Percentiles rank a stretch among this genome's conserved stretches.
Evolutionary conservation across 2,888 invertebrate species (phyloP).

Genomic region (Tetrapedia diversipes): DNA sequence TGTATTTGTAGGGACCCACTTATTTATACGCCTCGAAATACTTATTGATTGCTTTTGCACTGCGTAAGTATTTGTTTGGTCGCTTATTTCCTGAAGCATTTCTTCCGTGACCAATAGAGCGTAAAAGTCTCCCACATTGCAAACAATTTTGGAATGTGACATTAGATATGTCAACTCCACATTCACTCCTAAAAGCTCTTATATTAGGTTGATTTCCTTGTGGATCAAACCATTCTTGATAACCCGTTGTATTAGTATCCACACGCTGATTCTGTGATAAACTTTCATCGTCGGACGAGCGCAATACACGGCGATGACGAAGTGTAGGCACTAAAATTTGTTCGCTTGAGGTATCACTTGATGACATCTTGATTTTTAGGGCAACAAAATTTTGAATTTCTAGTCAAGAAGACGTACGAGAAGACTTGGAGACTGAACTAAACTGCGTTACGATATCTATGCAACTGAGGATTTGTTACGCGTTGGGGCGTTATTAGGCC

Average conservation of each 20-base stretch:
- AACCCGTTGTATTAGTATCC: slow-evolving; percentile 6
- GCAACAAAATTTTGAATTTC: slow-evolving; percentile 1
- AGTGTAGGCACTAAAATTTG: not conserved
- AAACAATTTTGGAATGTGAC: too few relatives aligned
- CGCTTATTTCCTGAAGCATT: not conserved
- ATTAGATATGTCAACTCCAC: not conserved
- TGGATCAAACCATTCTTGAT: slow-evolving; percentile 10
- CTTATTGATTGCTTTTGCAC: not conserved
- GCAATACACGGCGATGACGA: slow-evolving; percentile 1
- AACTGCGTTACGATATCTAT: not conserved
- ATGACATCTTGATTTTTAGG: slow-evolving; percentile 2
- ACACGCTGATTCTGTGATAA: not conserved
- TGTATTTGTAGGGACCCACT: not conserved
- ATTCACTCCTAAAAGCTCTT: not conserved
- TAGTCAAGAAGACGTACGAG: slow-evolving; percentile 3
- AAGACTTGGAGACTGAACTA: not conserved
- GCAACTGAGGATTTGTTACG: slow-evolving; percentile 8
- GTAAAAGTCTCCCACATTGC: too few relatives aligned
- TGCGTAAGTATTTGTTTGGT: not conserved
- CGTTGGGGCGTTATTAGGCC: not conserved
- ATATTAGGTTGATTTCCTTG: slow-evolving; percentile 3
- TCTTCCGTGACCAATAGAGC: too few relatives aligned
- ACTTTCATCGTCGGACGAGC: slow-evolving; percentile 3
- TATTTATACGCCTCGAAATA: not conserved
- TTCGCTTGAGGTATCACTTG: slow-evolving; percentile 9